Evolutionary conservation across 2,797 vertebrate species (phyloP).

Genomic region (Sebastes hubbsi): DNA sequence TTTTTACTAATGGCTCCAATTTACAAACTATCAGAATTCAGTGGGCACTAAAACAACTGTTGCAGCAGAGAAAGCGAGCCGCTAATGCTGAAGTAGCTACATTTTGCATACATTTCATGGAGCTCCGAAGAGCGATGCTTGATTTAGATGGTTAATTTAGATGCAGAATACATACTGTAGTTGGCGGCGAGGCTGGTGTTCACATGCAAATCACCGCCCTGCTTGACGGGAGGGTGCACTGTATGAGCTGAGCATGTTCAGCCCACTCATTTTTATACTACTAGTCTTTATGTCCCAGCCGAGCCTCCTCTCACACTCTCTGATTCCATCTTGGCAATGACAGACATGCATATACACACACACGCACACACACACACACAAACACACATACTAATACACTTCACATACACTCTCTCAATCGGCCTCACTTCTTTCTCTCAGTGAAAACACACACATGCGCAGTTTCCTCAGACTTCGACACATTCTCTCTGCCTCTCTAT

Average conservation of each 20-base stretch:
- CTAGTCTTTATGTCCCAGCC: conserved; percentile 79
- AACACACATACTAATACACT: conserved; percentile 42
- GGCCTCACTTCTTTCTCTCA: conserved; percentile 59
- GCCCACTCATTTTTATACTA: conserved; percentile 82
- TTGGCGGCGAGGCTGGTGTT: conserved; percentile 67
- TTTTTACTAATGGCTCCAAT: conserved; percentile 59
- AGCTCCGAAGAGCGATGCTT: conserved; percentile 67
- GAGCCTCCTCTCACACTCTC: conserved; percentile 72
- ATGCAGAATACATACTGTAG: conserved; percentile 72
- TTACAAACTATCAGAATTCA: conserved; percentile 49
- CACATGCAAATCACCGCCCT: conserved; percentile 78
- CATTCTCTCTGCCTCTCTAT: conserved; percentile 67
- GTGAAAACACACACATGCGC: conserved; percentile 72
- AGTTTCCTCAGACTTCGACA: conserved; percentile 72
- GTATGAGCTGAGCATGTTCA: conserved; percentile 73
- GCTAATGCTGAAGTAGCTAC: conserved; percentile 73
- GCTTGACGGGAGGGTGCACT: conserved; percentile 77
- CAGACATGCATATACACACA: conserved; percentile 53
- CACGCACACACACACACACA: conserved; percentile 23
- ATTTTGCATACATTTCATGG: conserved; percentile 83
- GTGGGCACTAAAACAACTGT: conserved; percentile 64
- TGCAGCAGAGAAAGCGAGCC: conserved; percentile 30
- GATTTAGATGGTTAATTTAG: conserved; percentile 80
- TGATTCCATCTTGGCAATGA: conserved; percentile 80
- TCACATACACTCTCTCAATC: conserved; percentile 54